phyloP scores from a whole-genome alignment of 2,888 invertebrate species.

The Philopedon plagiatum region DNA sequence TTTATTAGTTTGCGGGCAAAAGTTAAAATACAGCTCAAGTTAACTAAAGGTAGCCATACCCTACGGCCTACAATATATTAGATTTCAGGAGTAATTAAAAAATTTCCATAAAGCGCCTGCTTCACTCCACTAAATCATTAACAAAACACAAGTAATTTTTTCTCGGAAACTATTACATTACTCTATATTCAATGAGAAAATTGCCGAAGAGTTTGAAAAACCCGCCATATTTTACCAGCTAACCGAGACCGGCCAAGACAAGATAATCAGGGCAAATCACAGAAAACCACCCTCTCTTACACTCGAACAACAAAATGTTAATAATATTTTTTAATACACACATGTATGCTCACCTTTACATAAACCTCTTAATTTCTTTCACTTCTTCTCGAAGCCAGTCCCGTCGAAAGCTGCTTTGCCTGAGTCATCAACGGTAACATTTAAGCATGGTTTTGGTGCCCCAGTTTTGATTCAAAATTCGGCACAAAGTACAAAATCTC shows the following conservation, averaged over 20 bases:
- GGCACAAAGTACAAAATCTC: conserved; percentile 15
- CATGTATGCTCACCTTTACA: background rate
- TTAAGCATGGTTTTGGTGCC: conserved; percentile 2
- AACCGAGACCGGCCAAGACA: too few relatives aligned
- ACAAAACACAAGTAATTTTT: too few relatives aligned
- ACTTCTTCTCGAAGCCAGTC: conserved; percentile 27
- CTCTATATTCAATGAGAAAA: too few relatives aligned
- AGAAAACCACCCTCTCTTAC: too few relatives aligned
- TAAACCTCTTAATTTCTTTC: background rate
- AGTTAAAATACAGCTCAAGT: background rate
- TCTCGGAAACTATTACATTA: background rate
- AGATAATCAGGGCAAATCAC: too few relatives aligned
- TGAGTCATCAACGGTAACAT: conserved; percentile 27
- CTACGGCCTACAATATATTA: too few relatives aligned
- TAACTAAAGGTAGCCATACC: background rate
- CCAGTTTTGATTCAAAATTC: conserved; percentile 10
- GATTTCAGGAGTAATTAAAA: too few relatives aligned
- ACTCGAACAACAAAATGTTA: too few relatives aligned
- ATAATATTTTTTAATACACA: background rate
- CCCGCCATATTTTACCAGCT: too few relatives aligned
- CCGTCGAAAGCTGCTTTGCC: conserved; percentile 26
- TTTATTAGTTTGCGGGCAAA: background rate
- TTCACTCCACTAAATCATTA: too few relatives aligned
- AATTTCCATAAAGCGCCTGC: too few relatives aligned
- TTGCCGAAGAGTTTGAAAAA: too few relatives aligned